Conservation (phyloP, 2,113 vertebrate genomes). For the Prunella fulvescens region DNA sequence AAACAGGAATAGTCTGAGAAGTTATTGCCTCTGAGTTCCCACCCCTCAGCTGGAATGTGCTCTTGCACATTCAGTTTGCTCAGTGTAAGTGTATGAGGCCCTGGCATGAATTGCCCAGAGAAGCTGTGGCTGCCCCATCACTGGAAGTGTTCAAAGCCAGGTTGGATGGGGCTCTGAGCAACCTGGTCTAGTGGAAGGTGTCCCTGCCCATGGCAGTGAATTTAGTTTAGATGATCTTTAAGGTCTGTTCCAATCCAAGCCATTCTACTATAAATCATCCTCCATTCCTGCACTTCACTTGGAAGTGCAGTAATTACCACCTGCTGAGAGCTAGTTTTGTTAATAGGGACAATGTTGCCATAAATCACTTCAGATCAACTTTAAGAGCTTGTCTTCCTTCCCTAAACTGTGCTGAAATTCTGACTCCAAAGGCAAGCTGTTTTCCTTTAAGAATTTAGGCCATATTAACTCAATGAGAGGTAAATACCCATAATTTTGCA, state of each 20-base stretch:
- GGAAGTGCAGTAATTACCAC: rapidly evolving
- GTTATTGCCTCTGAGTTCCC: neutral
- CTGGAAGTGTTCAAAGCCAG: neutral
- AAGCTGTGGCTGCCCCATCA: neutral
- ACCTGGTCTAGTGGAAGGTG: neutral
- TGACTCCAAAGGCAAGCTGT: neutral
- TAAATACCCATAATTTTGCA: neutral
- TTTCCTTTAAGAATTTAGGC: neutral
- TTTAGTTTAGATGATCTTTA: neutral
- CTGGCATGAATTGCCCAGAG: too few relatives aligned
- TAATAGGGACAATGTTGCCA: neutral
- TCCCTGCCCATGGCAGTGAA: neutral
- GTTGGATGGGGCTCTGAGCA: neutral
- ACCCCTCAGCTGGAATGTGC: neutral
- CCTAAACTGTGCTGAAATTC: neutral
- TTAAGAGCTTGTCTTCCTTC: neutral
- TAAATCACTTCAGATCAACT: neutral
- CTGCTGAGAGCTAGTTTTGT: neutral
- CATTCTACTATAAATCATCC: neutral
- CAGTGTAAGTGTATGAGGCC: rapidly evolving
- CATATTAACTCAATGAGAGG: neutral
- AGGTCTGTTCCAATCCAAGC: neutral
- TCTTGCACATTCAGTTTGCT: neutral
- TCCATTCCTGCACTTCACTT: neutral
- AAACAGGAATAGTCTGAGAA: neutral